phyloP scores from a whole-genome alignment of 2,797 vertebrate genomes.

The Chromobotia macracanthus region DNA sequence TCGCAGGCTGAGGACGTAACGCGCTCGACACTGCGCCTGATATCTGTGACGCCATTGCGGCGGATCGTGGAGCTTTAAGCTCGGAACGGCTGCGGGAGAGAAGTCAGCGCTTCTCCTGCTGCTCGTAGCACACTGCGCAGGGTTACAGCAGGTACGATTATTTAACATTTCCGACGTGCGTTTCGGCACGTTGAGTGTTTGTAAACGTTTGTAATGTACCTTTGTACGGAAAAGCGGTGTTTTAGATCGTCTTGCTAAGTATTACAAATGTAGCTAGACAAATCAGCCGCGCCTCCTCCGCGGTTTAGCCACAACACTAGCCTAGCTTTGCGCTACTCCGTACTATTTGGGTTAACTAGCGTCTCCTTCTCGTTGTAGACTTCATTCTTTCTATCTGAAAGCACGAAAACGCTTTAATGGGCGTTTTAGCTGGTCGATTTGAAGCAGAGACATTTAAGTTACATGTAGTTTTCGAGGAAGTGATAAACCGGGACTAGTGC shows the following conservation, averaged over 20 bases:
- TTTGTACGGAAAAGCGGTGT: background rate
- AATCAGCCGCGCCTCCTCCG: constrained; percentile 73
- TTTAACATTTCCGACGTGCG: background rate
- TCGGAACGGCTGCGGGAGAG: constrained; percentile 82
- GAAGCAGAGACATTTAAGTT: background rate
- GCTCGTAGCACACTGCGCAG: constrained; percentile 68
- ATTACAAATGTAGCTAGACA: constrained; percentile 44
- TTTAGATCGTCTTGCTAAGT: constrained; percentile 10
- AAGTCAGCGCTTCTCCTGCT: constrained; percentile 78
- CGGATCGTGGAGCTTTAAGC: constrained; percentile 79
- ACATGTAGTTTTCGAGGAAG: constrained; percentile 10
- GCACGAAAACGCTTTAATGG: background rate
- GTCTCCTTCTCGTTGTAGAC: background rate
- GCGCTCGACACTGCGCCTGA: constrained; percentile 72
- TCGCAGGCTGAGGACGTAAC: constrained; percentile 72
- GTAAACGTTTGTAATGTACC: background rate
- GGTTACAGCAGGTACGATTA: constrained; percentile 72
- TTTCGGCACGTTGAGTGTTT: background rate
- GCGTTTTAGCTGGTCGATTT: background rate
- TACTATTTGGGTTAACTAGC: background rate
- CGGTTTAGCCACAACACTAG: constrained; percentile 67
- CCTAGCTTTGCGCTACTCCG: constrained; percentile 23
- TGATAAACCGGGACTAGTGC: constrained; percentile 27
- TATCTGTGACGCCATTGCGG: constrained; percentile 79
- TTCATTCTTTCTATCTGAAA: background rate